Evolutionary conservation across 2,797 vertebrate species (phyloP).

Genomic region (Poecilia velifera): DNA sequence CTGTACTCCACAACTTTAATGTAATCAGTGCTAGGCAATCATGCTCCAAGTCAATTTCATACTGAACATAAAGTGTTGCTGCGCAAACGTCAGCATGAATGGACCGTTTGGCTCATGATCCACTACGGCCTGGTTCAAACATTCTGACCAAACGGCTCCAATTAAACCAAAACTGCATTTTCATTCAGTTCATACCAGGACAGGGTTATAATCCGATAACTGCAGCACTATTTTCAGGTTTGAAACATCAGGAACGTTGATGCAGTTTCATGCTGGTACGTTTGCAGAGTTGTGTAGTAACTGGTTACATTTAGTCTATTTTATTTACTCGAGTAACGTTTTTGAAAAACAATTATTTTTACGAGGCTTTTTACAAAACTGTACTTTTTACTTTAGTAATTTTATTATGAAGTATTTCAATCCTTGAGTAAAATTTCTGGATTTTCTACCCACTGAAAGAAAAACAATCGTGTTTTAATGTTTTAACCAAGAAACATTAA

Average conservation of each 20-base stretch:
- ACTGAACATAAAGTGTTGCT: conserved; percentile 16
- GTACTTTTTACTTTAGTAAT: too few relatives aligned
- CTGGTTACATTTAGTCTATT: too few relatives aligned
- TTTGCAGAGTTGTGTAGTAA: not conserved
- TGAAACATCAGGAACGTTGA: not conserved
- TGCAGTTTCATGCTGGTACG: not conserved
- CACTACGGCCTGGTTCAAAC: not conserved
- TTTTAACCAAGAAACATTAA: too few relatives aligned
- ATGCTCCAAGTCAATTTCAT: not conserved
- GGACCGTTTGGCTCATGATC: conserved; percentile 5
- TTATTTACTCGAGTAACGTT: too few relatives aligned
- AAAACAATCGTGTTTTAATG: too few relatives aligned
- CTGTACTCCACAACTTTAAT: not conserved
- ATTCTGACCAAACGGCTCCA: not conserved
- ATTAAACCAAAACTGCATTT: not conserved
- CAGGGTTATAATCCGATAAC: not conserved
- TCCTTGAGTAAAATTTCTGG: too few relatives aligned
- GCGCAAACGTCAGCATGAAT: conserved; percentile 11
- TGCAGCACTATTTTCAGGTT: not conserved
- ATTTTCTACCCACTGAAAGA: too few relatives aligned
- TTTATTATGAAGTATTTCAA: too few relatives aligned
- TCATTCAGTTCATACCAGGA: not conserved
- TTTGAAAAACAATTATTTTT: too few relatives aligned
- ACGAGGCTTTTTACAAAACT: too few relatives aligned
- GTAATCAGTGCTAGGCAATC: not conserved